Base-by-base conservation (phyloP, 2,888 invertebrate genomes). In the Entomobrya multifasciata region DNA sequence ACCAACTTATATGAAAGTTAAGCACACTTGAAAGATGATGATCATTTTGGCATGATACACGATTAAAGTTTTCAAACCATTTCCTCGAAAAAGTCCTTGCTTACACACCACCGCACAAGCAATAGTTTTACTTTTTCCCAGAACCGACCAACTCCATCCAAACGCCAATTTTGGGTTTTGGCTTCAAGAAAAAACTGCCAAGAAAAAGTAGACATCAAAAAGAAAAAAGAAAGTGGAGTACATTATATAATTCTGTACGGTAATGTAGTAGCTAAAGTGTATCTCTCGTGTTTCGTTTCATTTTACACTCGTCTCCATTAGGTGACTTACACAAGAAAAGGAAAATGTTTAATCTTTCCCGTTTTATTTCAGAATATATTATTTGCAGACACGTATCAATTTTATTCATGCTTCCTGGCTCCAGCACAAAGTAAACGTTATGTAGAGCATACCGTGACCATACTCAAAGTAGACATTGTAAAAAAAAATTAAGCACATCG, bases 11-110 rank as follows among this genome's bases (percentile, higher is more conserved):
- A n/a, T n/a, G n/a, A n/a, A 10, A 52, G 49, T 27, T 4, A 74
- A 55, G 52, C 55, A 74, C 30, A 52, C 0, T 36, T 36, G 13
- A 17, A 30, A 25, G 55, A 49, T 49, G 41, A 20, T 25, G 52
- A 27, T 10, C 49, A 44, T 15, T 36, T 17, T 27, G 47, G 17
- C 20, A 22, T 60, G 36, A 57, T 30, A 20, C 57, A 36, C 55
- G 77, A 77, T 78, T 44, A 62, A 77, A 77, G 78, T 78, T 78
- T 78, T 60, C 60, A 78, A 62, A 47, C 27, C 57, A 76, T 55
- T 76, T 76, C 17, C 65, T 41, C 15, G 41, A 17, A 65, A 60
- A 65, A 41, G 41, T 65, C 41, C 20, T 41, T n/a, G n/a, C n/a
- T n/a, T n/a, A n/a, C n/a, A n/a, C n/a, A n/a, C n/a, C n/a, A n/a